These are phyloP conservation scores for Torymus texanus DNA, from an alignment of 2,888 invertebrate species.

Conservation along the genomic window DNA sequence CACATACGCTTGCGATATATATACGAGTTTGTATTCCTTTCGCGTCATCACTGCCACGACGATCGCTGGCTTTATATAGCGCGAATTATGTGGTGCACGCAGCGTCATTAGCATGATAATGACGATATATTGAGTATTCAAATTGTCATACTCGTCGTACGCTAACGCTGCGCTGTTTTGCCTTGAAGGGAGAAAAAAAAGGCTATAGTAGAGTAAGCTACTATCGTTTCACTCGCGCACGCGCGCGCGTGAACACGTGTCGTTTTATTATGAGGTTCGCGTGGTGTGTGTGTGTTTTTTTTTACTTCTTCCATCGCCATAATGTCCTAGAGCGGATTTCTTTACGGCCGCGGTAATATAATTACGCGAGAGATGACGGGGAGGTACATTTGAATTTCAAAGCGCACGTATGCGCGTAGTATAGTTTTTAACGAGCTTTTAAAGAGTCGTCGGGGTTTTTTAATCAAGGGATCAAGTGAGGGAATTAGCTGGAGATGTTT, in stretches of 20 bases:
- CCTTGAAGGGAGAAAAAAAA: slow-evolving; percentile 21
- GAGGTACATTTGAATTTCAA: no score
- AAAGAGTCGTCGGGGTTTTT: no score
- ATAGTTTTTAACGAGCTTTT: no score
- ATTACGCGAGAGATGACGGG: no score
- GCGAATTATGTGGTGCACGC: neutral
- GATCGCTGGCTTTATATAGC: slow-evolving; percentile 38
- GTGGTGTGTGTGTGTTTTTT: no score
- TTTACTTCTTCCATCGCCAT: no score
- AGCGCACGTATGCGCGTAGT: no score
- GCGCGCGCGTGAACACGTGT: neutral
- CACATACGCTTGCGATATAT: neutral
- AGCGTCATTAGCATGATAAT: slow-evolving; percentile 48
- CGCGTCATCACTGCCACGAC: neutral
- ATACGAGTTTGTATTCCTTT: slow-evolving; percentile 29
- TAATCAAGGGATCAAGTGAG: no score
- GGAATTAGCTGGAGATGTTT: no score
- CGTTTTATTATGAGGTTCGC: no score
- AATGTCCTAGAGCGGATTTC: no score
- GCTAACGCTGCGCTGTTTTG: neutral
- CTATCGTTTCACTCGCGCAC: neutral
- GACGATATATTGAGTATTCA: slow-evolving; percentile 40
- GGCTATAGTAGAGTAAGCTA: neutral
- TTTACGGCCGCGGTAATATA: no score
- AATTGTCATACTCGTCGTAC: neutral